Evolutionary conservation across 2,797 vertebrate species (phyloP).

Genomic region (Liparis tanakae): DNA sequence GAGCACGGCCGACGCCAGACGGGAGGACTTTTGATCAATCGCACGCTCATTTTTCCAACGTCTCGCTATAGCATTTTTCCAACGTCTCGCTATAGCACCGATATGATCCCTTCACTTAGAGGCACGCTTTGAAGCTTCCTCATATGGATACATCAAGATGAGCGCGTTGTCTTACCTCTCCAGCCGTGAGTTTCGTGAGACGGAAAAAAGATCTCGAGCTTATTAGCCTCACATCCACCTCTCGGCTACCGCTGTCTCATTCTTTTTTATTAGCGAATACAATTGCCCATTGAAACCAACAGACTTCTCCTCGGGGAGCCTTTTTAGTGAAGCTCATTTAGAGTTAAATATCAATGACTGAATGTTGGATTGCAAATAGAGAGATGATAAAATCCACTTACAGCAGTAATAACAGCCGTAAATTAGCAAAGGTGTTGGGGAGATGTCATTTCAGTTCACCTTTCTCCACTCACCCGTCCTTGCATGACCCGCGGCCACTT

Average conservation of each 20-base stretch:
- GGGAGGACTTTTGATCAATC: slow-evolving; percentile 5
- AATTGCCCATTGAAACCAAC: slow-evolving; percentile 52
- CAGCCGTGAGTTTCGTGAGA: slow-evolving; percentile 24
- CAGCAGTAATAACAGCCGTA: slow-evolving; percentile 55
- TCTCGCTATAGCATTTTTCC: slow-evolving; percentile 22
- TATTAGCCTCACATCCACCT: slow-evolving; percentile 56
- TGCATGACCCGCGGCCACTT: slow-evolving; percentile 55
- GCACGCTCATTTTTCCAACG: slow-evolving; percentile 15
- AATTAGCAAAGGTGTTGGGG: slow-evolving; percentile 55
- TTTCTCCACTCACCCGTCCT: slow-evolving; percentile 52
- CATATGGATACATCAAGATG: slow-evolving; percentile 43
- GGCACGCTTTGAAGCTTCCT: background rate
- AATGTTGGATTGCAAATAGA: slow-evolving; percentile 42
- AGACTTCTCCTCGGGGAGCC: slow-evolving; percentile 30
- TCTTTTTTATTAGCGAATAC: slow-evolving; percentile 57
- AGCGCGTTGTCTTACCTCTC: slow-evolving; percentile 25
- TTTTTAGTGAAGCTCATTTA: slow-evolving; percentile 40
- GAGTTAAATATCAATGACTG: slow-evolving; percentile 68
- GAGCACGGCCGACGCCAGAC: background rate
- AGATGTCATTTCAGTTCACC: slow-evolving; percentile 58
- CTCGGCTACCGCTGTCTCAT: slow-evolving; percentile 46
- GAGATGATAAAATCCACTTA: slow-evolving; percentile 61
- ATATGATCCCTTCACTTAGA: slow-evolving; percentile 2
- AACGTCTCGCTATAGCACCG: background rate
- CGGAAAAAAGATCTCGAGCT: slow-evolving; percentile 41